Percentiles rank a stretch among this genome's conserved stretches.
Conservation (phyloP, 2,113 vertebrate species). For the Menidia beryllina region DNA sequence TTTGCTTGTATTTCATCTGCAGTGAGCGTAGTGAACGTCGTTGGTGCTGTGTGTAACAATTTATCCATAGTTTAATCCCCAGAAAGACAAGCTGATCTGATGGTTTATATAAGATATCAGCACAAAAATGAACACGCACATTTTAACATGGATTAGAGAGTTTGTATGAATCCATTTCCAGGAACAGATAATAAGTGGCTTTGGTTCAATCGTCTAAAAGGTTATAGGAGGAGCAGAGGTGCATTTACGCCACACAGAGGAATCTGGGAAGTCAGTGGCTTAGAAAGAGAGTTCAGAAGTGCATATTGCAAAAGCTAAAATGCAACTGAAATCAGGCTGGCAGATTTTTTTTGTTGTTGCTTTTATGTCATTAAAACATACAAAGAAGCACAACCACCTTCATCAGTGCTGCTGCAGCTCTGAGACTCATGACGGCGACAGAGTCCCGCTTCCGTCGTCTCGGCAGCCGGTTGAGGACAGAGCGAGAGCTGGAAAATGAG, state of each 20-base stretch:
- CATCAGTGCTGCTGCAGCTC: constrained; percentile 91
- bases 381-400: constrained; percentile 79
- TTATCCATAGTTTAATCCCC: constrained; percentile 33
- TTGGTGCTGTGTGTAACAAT: constrained; percentile 17
- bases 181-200: constrained; percentile 1
- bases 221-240: background rate
- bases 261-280: background rate
- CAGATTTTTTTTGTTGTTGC: background rate
- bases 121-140: constrained; percentile 6
- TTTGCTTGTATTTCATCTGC: background rate
- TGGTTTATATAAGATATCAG: constrained; percentile 45
- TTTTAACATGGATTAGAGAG: constrained; percentile 13
- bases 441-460: constrained; percentile 93
- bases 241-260: background rate
- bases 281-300: constrained; percentile 4
- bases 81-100: constrained; percentile 34
- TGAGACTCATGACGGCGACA: constrained; percentile 97
- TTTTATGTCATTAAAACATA: background rate
- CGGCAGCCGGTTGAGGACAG: constrained; percentile 89
- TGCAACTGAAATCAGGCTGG: background rate
- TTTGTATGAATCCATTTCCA: background rate
- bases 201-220: background rate
- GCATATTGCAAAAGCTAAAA: background rate
- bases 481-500: constrained; percentile 97
- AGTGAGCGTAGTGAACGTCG: background rate